Percentiles rank a stretch among this genome's conserved stretches.
phyloP scores from a whole-genome alignment of 2,888 invertebrate genomes.

The Craniophora ligustri region DNA sequence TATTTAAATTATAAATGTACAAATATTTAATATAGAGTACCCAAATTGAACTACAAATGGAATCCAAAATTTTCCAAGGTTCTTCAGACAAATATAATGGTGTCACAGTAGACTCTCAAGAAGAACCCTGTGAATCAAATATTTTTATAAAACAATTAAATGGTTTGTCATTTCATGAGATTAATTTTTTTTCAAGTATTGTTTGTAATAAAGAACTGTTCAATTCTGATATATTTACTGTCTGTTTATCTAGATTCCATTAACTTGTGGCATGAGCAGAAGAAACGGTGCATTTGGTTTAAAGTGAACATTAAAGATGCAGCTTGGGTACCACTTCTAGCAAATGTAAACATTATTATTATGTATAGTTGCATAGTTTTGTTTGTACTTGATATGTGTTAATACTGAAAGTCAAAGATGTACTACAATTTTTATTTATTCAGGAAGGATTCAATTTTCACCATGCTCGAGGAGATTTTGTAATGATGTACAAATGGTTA shows the following conservation, averaged over 20 bases:
- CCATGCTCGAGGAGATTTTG: conserved; percentile 93
- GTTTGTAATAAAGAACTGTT: too few relatives aligned
- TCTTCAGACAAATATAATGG: conserved; percentile 91
- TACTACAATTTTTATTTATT: too few relatives aligned
- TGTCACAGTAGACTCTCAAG: conserved; percentile 90
- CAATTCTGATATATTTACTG: not conserved
- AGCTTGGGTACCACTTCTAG: conserved; percentile 93
- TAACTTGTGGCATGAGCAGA: conserved; percentile 89
- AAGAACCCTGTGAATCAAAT: conserved; percentile 86
- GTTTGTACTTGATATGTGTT: not conserved
- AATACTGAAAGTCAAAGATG: too few relatives aligned
- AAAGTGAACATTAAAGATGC: conserved; percentile 91
- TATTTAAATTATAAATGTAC: not conserved
- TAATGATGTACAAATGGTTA: conserved; percentile 95
- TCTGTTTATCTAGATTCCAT: conserved; percentile 89
- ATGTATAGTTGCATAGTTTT: not conserved
- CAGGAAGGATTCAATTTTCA: conserved; percentile 95
- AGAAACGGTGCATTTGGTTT: conserved; percentile 94
- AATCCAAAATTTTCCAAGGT: conserved; percentile 68
- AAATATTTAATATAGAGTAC: not conserved
- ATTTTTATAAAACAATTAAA: conserved; percentile 87
- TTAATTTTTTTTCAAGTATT: too few relatives aligned
- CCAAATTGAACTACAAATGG: conserved; percentile 48
- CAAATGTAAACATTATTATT: conserved; percentile 88
- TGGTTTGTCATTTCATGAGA: conserved; percentile 69